phyloP scores from a whole-genome alignment of 2,888 invertebrate genomes.

The Leptura quadrifasciata region DNA sequence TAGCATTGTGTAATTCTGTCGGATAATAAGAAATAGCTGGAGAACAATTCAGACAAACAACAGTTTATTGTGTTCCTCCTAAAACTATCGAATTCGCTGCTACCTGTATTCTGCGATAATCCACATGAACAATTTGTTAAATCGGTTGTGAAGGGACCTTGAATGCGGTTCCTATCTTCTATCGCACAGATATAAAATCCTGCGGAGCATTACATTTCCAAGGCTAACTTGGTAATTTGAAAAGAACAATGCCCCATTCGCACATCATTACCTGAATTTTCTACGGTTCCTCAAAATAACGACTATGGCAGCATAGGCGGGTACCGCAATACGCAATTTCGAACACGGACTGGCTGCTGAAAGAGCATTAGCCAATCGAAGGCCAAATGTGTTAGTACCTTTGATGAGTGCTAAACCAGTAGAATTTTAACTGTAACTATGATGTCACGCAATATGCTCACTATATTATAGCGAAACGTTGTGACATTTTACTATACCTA shows the following conservation, averaged over 20 bases:
- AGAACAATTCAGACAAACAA: background rate
- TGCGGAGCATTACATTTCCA: constrained; percentile 48
- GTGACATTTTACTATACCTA: background rate
- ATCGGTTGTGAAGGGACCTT: constrained; percentile 41
- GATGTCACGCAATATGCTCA: constrained; percentile 32
- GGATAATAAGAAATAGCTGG: background rate
- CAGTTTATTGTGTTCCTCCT: background rate
- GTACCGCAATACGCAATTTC: constrained; percentile 53
- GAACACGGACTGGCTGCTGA: constrained; percentile 4
- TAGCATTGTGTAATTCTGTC: too few species aligned
- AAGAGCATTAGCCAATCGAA: constrained; percentile 39
- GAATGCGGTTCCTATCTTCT: constrained; percentile 47
- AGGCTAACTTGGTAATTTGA: constrained; percentile 60
- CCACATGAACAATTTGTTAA: constrained; percentile 2
- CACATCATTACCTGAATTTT: constrained; percentile 57
- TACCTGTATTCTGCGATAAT: background rate
- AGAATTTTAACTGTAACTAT: constrained; percentile 45
- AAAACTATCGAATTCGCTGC: background rate
- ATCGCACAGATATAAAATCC: constrained; percentile 4
- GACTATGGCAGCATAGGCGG: constrained; percentile 31
- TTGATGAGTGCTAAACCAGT: constrained; percentile 24
- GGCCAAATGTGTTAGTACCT: constrained; percentile 45
- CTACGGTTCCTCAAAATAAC: constrained; percentile 41
- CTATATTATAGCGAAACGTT: constrained; percentile 4
- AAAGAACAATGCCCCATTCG: constrained; percentile 68